These are phyloP conservation scores for Nematostella vectensis DNA, from an alignment of 92 coral and sea anemone genomes.

Conservation along the genomic window DNA sequence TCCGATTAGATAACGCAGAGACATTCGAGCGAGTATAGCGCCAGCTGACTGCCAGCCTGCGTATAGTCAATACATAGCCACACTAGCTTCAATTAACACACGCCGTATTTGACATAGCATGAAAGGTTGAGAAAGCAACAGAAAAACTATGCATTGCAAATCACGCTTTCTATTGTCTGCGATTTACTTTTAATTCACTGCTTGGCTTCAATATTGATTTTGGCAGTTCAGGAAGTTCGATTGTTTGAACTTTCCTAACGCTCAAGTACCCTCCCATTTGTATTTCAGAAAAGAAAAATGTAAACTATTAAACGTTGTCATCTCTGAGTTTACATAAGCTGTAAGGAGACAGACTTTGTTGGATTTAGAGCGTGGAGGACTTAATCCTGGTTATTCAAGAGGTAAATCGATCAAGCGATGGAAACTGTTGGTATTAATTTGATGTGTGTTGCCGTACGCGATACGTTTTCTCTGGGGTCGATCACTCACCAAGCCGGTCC, in stretches of 20 bases:
- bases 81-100: slow-evolving; percentile 46
- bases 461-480: background rate
- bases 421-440: slow-evolving; percentile 42
- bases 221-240: slow-evolving; percentile 51
- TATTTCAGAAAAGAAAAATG: slow-evolving; percentile 91
- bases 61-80: slow-evolving; percentile 56
- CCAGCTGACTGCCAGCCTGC: slow-evolving; percentile 51
- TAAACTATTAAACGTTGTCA: slow-evolving; percentile 86
- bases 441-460: slow-evolving; percentile 32
- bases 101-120: slow-evolving; percentile 58
- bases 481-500: slow-evolving; percentile 62
- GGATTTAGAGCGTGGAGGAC: slow-evolving; percentile 75
- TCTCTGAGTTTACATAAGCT: slow-evolving; percentile 63
- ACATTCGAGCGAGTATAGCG: no score
- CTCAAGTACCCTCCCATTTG: slow-evolving; percentile 74
- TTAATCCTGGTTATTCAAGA: slow-evolving; percentile 69
- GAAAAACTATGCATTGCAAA: slow-evolving; percentile 43
- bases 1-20: no score
- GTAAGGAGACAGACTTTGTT: slow-evolving; percentile 79
- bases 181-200: slow-evolving; percentile 71
- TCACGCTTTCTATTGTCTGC: slow-evolving; percentile 48
- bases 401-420: slow-evolving; percentile 14
- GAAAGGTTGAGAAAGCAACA: slow-evolving; percentile 46
- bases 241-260: slow-evolving; percentile 66
- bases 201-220: slow-evolving; percentile 51